Evolutionary conservation across 2,113 vertebrate genomes (phyloP).

Genomic region (Acrocephalus kingi): DNA sequence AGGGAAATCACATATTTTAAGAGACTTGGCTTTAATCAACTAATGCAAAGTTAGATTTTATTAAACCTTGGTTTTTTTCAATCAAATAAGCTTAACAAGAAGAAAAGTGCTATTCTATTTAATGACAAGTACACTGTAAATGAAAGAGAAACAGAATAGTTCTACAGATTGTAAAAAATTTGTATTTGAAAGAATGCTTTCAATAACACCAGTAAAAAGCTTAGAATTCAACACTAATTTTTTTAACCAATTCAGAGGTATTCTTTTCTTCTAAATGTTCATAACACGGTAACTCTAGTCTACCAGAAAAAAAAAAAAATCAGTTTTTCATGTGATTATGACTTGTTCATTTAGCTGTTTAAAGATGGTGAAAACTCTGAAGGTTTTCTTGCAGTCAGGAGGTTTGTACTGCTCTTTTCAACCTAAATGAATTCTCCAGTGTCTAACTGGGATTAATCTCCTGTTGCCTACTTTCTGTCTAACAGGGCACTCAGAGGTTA

Average conservation of each 20-base stretch:
- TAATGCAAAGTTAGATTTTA: slow-evolving; percentile 27
- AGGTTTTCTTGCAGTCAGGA: background rate
- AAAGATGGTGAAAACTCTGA: background rate
- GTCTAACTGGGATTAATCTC: background rate
- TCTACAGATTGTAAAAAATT: background rate
- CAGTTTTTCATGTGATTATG: background rate
- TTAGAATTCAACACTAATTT: background rate
- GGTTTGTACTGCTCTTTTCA: background rate
- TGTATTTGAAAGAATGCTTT: background rate
- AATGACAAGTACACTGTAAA: background rate
- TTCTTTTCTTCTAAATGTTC: background rate
- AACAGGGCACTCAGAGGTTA: background rate
- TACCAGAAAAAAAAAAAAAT: background rate
- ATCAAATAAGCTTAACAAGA: background rate
- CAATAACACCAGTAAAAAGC: background rate
- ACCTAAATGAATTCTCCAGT: background rate
- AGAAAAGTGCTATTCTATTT: background rate
- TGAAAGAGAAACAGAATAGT: background rate
- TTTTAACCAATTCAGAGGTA: background rate
- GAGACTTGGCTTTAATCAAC: slow-evolving; percentile 1
- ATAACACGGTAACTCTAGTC: background rate
- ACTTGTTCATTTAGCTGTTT: background rate
- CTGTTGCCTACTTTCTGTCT: background rate
- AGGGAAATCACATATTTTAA: slow-evolving; percentile 37
- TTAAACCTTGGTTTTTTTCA: background rate